These are phyloP conservation scores for Lycaena phlaeas DNA, from an alignment of 2,888 invertebrate species.

Conservation along the genomic window DNA sequence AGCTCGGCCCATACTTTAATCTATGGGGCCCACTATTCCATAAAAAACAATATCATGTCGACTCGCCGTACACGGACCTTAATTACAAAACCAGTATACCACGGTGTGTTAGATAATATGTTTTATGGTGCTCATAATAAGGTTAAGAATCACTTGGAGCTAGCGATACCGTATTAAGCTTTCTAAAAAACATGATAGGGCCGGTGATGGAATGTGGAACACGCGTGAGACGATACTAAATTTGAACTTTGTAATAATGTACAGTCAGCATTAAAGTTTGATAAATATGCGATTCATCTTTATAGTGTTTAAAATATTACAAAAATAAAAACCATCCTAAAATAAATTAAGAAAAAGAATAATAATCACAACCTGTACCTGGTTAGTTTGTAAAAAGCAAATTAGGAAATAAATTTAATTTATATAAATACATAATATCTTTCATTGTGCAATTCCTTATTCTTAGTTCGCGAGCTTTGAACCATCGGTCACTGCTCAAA, in stretches of 20 bases:
- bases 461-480: too few relatives aligned
- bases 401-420: too few relatives aligned
- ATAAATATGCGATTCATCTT: too few relatives aligned
- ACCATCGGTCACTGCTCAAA: too few relatives aligned
- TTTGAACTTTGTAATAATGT: slow-evolving; percentile 28
- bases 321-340: too few relatives aligned
- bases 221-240: slow-evolving; percentile 39
- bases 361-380: too few relatives aligned
- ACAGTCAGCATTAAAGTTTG: slow-evolving; percentile 17
- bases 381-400: too few relatives aligned
- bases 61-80: slow-evolving; percentile 50
- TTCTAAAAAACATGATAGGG: slow-evolving; percentile 61
- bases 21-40: slow-evolving; percentile 58
- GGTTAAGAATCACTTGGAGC: slow-evolving; percentile 22
- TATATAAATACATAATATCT: too few relatives aligned
- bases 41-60: slow-evolving; percentile 66
- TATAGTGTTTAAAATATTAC: too few relatives aligned
- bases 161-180: slow-evolving; percentile 41
- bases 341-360: too few relatives aligned
- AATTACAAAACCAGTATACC: slow-evolving; percentile 42
- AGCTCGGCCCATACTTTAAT: slow-evolving; percentile 35
- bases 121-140: slow-evolving; percentile 19
- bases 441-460: too few relatives aligned
- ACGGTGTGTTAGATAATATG: slow-evolving; percentile 18
- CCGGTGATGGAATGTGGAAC: slow-evolving; percentile 58